Evolutionary conservation across 1,140 invertebrate genomes (phyloP), one percentile per base, ranked within the genome.

Genomic region (Drosophila bifasciata): DNA sequence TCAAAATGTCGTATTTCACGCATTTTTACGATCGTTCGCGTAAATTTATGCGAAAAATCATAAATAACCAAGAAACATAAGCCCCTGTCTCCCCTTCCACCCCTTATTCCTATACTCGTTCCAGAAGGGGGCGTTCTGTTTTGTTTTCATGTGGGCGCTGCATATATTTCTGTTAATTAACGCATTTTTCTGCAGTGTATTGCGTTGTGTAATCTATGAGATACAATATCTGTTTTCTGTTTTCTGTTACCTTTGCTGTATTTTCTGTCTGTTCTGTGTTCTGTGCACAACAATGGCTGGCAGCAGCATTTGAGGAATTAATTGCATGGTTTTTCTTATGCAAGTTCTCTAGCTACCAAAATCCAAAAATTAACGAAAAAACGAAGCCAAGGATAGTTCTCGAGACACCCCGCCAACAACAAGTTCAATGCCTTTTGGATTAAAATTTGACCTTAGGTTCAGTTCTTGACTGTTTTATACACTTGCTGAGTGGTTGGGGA

Each of bases 21-120:
- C 75, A 76, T 66, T 88, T 88, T 88, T 88, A 88, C 70, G 83
- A 88, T 76, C 84, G 71, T 88, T 83, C 83, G 83, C 83, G 84
- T 88, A 88, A 88, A 88, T 88, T 88, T 88, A 88, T 88, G 83
- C 78, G 83, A 88, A 88, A 83, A 78, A 83, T 88, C 83, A 60
- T 88, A 88, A 88, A 85, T 79, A 84, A 79, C 70, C 71, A 28
- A 39, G 44, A 28, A 40, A 69, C 68, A 59, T 63, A 49, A 17
- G 55, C 59, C 59, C 28, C 25, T 2, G 15, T 8, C 5, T 19
- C 49, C 23, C 25, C 19, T n/a, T 4, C 19, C 13, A 46, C 40
- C 53, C 40, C 41, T 55, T 2, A 4, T 13, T 3, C 32, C 1
- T 51, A 51, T 23, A 58, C 53, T 41, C 40, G 49, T 41, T 52